Conservation (phyloP, 2,888 invertebrate species). For the Yponomeuta sedellus region DNA sequence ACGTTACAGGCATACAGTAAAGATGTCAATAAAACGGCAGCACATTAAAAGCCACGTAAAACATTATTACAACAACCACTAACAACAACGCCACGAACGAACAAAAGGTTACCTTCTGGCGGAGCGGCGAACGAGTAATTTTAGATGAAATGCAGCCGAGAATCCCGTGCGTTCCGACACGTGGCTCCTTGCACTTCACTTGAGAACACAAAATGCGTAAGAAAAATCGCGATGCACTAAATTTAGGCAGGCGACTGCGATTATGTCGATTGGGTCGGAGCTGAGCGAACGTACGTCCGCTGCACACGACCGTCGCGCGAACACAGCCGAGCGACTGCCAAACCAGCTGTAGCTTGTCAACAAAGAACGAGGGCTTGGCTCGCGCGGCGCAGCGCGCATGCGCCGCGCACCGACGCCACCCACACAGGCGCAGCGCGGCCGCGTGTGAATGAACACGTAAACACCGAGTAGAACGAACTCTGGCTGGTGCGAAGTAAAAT, state of each 20-base stretch:
- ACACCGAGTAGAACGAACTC: constrained; percentile 39
- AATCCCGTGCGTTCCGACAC: constrained; percentile 25
- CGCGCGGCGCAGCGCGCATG: constrained; percentile 46
- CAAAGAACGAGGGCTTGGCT: constrained; percentile 66
- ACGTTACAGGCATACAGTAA: neutral
- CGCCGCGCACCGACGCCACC: constrained; percentile 43
- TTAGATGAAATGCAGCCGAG: constrained; percentile 41
- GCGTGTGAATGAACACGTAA: constrained; percentile 68
- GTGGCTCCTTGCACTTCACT: constrained; percentile 32
- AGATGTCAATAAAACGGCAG: constrained; percentile 1
- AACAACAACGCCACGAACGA: constrained; percentile 17
- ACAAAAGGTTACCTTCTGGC: constrained; percentile 60
- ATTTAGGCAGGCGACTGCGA: constrained; percentile 50
- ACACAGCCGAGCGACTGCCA: constrained; percentile 9
- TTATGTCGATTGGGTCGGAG: constrained; percentile 32
- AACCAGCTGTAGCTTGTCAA: constrained; percentile 57
- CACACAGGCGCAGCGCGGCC: constrained; percentile 41
- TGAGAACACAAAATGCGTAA: constrained; percentile 47
- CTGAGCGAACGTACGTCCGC: constrained; percentile 34
- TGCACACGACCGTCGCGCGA: constrained; percentile 44
- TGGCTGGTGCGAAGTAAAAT: constrained; percentile 20
- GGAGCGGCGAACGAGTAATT: constrained; percentile 54
- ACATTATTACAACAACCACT: neutral
- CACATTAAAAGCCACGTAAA: neutral
- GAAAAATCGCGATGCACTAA: constrained; percentile 42